Conservation (phyloP, 2,797 vertebrate species). For the Fistularia commersonii region DNA sequence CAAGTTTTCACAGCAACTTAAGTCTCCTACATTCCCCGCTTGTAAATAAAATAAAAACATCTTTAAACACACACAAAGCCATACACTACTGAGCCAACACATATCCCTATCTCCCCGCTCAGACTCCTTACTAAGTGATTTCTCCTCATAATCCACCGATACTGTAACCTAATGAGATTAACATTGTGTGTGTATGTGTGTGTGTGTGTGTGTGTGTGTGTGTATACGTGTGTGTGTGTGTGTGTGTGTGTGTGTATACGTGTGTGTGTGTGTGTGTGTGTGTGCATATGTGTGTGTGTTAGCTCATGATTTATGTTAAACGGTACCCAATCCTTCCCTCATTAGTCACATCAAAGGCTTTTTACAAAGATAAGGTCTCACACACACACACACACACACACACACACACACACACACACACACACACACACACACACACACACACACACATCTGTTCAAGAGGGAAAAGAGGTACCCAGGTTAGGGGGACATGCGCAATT, state of each 20-base stretch:
- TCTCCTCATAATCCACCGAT: slow-evolving; percentile 62
- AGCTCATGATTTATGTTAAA: slow-evolving; percentile 69
- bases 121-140: slow-evolving; percentile 58
- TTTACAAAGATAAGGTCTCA: slow-evolving; percentile 7
- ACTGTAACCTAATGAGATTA: slow-evolving; percentile 68
- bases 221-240: too few species aligned
- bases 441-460: slow-evolving; percentile 22
- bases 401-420: too few species aligned
- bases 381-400: slow-evolving; percentile 1
- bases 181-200: too few species aligned
- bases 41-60: too few species aligned
- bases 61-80: too few species aligned
- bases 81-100: slow-evolving; percentile 31
- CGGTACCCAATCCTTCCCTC: slow-evolving; percentile 63
- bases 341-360: slow-evolving; percentile 58
- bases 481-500: too few species aligned
- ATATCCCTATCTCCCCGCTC: slow-evolving; percentile 32
- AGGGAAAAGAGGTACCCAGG: too few species aligned
- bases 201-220: slow-evolving; percentile 32
- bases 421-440: neutral
- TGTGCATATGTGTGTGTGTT: slow-evolving; percentile 34
- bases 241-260: too few species aligned
- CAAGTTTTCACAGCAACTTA: too few species aligned
- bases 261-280: too few species aligned
- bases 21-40: too few species aligned